Percentiles rank a stretch among this genome's conserved stretches.
phyloP scores from a whole-genome alignment of 2,888 invertebrate genomes.

The Serripes groenlandicus region DNA sequence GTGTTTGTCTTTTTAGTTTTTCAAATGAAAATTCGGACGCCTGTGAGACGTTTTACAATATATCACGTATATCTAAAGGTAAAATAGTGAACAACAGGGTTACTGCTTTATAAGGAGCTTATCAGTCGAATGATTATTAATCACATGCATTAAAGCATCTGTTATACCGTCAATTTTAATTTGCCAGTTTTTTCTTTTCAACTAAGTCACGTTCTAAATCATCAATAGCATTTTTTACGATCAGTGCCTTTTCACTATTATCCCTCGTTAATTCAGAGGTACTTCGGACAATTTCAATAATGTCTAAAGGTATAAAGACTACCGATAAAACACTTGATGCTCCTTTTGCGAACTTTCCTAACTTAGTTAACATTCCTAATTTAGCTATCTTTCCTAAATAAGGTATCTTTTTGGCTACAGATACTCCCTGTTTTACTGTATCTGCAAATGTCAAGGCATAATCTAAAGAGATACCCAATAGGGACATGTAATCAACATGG shows the following conservation, averaged over 20 bases:
- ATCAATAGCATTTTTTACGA: not conserved
- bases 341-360: not conserved
- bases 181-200: conserved; percentile 11
- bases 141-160: too few species aligned
- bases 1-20: too few species aligned
- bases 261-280: not conserved
- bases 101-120: too few species aligned
- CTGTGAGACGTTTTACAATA: too few species aligned
- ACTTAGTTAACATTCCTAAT: not conserved
- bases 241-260: conserved; percentile 5
- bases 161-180: too few species aligned
- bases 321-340: not conserved
- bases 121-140: too few species aligned
- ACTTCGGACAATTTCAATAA: conserved; percentile 1
- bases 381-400: not conserved
- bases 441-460: not conserved
- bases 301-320: not conserved
- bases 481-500: not conserved
- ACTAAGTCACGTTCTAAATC: conserved; percentile 3
- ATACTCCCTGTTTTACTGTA: too few species aligned
- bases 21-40: too few species aligned
- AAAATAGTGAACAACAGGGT: too few species aligned
- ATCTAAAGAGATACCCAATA: not conserved
- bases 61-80: too few species aligned
- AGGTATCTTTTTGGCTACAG: too few species aligned